A percentile compares a stretch with the other conserved stretches of the same genome.
Evolutionary conservation across 2,113 vertebrate species (phyloP).

Genomic region (Pelobates fuscus): DNA sequence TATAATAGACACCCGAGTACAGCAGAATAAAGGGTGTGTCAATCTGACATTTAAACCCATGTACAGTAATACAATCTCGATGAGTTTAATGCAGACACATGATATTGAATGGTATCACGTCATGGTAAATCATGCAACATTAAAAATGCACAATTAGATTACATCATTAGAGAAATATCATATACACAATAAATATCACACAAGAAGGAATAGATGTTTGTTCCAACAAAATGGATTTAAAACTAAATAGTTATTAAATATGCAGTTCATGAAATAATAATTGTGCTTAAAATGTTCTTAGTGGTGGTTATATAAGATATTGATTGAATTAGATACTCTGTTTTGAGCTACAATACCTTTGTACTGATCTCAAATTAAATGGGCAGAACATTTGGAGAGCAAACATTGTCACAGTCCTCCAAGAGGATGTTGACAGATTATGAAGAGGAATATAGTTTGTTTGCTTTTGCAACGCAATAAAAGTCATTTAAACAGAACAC

Average conservation of each 20-base stretch:
- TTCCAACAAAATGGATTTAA: neutral
- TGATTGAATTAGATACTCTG: neutral
- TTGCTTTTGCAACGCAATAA: neutral
- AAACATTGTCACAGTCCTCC: constrained; percentile 3
- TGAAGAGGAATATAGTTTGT: neutral
- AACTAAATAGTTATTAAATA: neutral
- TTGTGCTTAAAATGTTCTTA: neutral
- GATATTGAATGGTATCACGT: neutral
- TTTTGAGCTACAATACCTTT: neutral
- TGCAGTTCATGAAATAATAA: neutral
- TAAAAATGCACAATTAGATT: neutral
- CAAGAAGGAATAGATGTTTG: no score
- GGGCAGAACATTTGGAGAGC: neutral
- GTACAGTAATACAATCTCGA: no score
- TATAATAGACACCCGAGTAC: neutral
- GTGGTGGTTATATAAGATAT: neutral
- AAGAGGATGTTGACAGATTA: constrained; percentile 10
- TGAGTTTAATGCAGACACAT: neutral
- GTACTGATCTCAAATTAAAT: neutral
- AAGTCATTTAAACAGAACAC: neutral
- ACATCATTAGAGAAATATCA: neutral
- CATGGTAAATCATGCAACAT: no score
- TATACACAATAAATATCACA: neutral
- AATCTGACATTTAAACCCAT: neutral
- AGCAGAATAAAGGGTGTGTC: neutral